A percentile compares a stretch with the other conserved stretches of the same genome.
phyloP scores from a whole-genome alignment of 2,797 vertebrate genomes.

The Adelosebastes latens region DNA sequence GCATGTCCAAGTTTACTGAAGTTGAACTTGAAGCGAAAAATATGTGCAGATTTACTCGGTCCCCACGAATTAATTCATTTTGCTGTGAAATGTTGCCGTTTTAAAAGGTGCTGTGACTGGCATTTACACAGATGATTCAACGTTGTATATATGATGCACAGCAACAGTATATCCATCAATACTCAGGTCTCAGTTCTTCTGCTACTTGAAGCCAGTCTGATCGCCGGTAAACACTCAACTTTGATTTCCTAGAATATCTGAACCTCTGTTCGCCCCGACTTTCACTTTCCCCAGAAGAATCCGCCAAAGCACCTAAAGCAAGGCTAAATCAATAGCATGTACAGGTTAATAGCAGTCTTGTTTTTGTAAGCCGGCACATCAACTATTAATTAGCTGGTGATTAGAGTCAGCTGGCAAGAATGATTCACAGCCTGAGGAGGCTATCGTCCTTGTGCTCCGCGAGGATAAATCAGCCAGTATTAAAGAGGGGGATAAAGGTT shows the following conservation, averaged over 20 bases:
- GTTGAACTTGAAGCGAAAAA: not conserved
- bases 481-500: constrained; percentile 36
- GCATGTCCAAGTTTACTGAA: not conserved
- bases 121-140: not conserved
- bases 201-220: not conserved
- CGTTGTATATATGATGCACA: not conserved
- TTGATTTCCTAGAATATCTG: constrained; percentile 15
- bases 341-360: constrained; percentile 83
- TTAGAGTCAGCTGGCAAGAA: constrained; percentile 90
- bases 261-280: not conserved
- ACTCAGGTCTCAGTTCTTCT: not conserved
- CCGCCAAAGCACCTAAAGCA: constrained; percentile 75
- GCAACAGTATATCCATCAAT: not conserved
- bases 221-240: not conserved
- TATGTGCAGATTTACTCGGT: not conserved
- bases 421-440: constrained; percentile 87
- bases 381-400: constrained; percentile 93
- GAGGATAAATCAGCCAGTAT: constrained; percentile 74
- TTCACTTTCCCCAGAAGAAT: constrained; percentile 29
- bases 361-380: constrained; percentile 86
- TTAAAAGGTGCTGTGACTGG: not conserved
- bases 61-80: not conserved
- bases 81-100: not conserved
- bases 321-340: constrained; percentile 83
- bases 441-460: constrained; percentile 84